Conservation (phyloP, 2,888 invertebrate species). For the Drosophila longiperda region DNA sequence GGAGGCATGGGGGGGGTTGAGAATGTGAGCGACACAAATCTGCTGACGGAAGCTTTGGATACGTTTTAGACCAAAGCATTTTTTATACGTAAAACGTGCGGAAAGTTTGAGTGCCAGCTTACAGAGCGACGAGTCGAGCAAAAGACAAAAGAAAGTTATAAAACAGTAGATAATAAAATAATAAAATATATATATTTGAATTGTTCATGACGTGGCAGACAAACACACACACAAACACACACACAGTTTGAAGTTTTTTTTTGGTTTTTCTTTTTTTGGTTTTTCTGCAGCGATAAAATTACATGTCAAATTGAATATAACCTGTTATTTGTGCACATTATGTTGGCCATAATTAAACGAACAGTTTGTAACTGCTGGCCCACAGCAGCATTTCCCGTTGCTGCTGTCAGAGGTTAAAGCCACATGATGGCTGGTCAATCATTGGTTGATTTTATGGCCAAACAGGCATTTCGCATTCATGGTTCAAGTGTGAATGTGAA, state of each 20-base stretch:
- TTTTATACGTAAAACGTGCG: slow-evolving; percentile 80
- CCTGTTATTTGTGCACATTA: slow-evolving; percentile 77
- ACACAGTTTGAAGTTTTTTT: slow-evolving; percentile 48
- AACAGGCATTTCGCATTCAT: slow-evolving; percentile 48
- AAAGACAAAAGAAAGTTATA: slow-evolving; percentile 67
- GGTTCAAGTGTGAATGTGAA: slow-evolving; percentile 30
- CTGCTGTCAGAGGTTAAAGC: slow-evolving; percentile 22
- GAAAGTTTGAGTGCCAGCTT: slow-evolving; percentile 81
- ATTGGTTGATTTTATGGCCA: slow-evolving; percentile 69
- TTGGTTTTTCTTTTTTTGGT: slow-evolving; percentile 25
- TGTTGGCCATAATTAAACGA: slow-evolving; percentile 71
- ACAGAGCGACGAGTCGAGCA: slow-evolving; percentile 49
- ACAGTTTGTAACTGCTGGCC: slow-evolving; percentile 21
- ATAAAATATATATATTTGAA: slow-evolving; percentile 80
- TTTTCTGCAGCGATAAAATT: slow-evolving; percentile 66
- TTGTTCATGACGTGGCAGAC: slow-evolving; percentile 62
- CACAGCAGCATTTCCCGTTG: slow-evolving; percentile 3
- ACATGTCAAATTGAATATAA: slow-evolving; percentile 79
- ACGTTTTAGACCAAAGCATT: slow-evolving; percentile 63
- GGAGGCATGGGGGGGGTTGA: background rate
- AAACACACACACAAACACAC: slow-evolving; percentile 16
- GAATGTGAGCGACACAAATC: slow-evolving; percentile 63
- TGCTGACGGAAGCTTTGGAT: slow-evolving; percentile 77
- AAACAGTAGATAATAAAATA: slow-evolving; percentile 77
- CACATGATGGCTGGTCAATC: slow-evolving; percentile 72